A percentile compares a stretch with the other conserved stretches of the same genome.
These are phyloP conservation scores for Leontopithecus rosalia DNA, from an alignment of 2,797 vertebrate species.

Conservation along the genomic window DNA sequence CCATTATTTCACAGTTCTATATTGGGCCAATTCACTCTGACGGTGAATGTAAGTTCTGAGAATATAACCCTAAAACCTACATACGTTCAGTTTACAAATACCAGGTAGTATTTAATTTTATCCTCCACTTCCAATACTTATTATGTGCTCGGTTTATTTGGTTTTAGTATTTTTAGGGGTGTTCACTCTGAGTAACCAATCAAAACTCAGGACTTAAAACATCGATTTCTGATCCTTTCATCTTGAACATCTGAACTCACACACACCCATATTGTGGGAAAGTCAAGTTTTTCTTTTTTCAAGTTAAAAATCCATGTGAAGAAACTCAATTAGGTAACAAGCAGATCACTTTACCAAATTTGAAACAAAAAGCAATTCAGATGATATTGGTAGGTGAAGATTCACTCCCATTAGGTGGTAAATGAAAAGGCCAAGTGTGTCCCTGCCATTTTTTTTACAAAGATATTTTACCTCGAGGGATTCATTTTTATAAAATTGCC, in stretches of 20 bases:
- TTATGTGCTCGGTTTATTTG: background rate
- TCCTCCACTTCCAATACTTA: background rate
- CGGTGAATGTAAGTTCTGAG: background rate
- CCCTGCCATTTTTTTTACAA: background rate
- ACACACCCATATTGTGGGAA: background rate
- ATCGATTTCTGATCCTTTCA: background rate
- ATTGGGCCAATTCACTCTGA: background rate
- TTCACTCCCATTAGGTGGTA: background rate
- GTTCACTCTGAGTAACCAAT: background rate
- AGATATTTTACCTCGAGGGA: background rate
- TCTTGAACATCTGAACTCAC: background rate
- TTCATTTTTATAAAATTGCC: background rate
- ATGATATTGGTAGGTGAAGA: background rate
- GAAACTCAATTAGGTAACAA: conserved; percentile 2
- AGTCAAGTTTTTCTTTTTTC: background rate
- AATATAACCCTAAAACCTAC: background rate
- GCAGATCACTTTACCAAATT: background rate
- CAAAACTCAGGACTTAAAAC: background rate
- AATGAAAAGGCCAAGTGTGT: background rate
- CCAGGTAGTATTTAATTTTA: background rate
- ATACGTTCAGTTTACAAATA: conserved; percentile 10
- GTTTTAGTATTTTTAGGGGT: background rate
- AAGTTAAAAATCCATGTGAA: background rate
- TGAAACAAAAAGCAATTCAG: background rate
- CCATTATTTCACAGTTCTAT: background rate